Base-by-base conservation (phyloP, 1,140 invertebrate species). In the Tribolium madens region DNA sequence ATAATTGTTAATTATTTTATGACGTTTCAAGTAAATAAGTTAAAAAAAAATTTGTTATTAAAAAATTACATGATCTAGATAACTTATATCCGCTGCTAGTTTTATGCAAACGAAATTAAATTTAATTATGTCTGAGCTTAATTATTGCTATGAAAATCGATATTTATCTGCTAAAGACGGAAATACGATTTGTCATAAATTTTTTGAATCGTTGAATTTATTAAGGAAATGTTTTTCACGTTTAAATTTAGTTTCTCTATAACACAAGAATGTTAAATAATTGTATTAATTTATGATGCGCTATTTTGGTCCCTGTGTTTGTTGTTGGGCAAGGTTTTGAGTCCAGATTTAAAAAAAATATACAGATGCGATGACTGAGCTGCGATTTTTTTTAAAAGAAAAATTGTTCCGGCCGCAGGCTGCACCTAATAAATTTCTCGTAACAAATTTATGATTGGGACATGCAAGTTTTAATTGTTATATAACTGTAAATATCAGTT, bases 401-500 rank as follows among this genome's bases (percentile, higher is more conserved):
- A 57, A 57, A 57, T 57, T 18, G 52, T 57, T 53, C 14, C 7
- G 18, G 17, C 18, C 18, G 9, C 15, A 18, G 18, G 52, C 52
- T 17, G 52, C 18, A 57, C 15, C 14, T 18, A 57, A 21, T 57
- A 57, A 57, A 57, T 57, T 26, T 17, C 6, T 2, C 6, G 4
- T 6, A 57, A 17, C 52, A 57, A 57, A 57, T 57, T 18, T 57
- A 57, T 21, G 13, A 21, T 57, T 57, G 13, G 15, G 18, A 18
- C 26, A 31, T 64, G 57, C 57, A 64, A 31, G 9, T 33, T 64
- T 64, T 64, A 64, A 64, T 64, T 64, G 17, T 33, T 64, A 14
- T 33, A 18, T 33, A 64, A 64, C 21, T 64, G 57, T 64, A 64
- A 64, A 33, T 64, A 64, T 33, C 57, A 33, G 17, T 64, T 64